Percentiles rank a stretch among this genome's conserved stretches.
phyloP scores from a whole-genome alignment of 2,888 invertebrate species.

The Amblyjoppa fuscipennis region DNA sequence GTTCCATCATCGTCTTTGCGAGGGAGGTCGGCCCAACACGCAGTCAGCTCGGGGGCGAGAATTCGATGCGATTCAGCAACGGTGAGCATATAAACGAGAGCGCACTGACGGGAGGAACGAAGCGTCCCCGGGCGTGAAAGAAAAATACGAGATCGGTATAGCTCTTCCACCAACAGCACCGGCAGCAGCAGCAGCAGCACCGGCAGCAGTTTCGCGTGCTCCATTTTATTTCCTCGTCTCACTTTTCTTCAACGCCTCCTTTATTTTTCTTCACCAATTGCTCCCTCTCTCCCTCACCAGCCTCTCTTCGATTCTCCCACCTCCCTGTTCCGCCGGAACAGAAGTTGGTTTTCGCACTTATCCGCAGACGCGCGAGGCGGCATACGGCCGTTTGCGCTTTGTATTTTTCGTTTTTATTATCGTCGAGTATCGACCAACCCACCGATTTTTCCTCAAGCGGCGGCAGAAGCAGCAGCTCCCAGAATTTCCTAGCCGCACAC shows the following conservation, averaged over 20 bases:
- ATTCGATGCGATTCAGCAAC: constrained; percentile 24
- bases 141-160: constrained; percentile 55
- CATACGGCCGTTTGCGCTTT: constrained; percentile 46
- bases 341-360: constrained; percentile 78
- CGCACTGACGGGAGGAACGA: constrained; percentile 27
- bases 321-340: constrained; percentile 61
- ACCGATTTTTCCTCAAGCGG: constrained; percentile 51
- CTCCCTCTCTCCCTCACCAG: constrained; percentile 1
- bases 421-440: constrained; percentile 51
- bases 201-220: constrained; percentile 47
- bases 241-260: constrained; percentile 36
- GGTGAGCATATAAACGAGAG: constrained; percentile 24
- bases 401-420: constrained; percentile 45
- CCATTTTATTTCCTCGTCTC: constrained; percentile 55
- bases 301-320: constrained; percentile 13
- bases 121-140: constrained; percentile 43
- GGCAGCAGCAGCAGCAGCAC: constrained; percentile 40
- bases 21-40: constrained; percentile 10
- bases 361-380: constrained; percentile 68
- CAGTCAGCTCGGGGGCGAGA: neutral
- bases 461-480: constrained; percentile 37
- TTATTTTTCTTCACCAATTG: constrained; percentile 17
- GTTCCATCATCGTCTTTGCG: constrained; percentile 50
- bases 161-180: constrained; percentile 26
- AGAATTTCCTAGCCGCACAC: constrained; percentile 19